phyloP scores from a whole-genome alignment of 2,113 vertebrate genomes.

The Telmatochromis bifrenatus region DNA sequence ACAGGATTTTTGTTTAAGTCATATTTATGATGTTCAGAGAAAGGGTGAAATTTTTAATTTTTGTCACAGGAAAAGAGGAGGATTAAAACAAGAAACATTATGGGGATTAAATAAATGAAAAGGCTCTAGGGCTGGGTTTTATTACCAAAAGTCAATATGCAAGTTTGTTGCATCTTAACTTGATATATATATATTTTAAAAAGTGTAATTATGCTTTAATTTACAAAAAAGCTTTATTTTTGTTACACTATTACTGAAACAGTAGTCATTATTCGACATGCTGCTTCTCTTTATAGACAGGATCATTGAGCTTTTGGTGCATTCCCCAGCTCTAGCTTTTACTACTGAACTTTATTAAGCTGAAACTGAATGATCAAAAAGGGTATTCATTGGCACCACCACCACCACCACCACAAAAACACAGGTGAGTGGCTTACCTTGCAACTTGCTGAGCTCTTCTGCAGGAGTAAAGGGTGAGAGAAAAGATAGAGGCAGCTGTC shows the following conservation, averaged over 20 bases:
- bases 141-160: background rate
- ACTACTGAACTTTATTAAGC: background rate
- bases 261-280: background rate
- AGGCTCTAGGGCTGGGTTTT: conserved; percentile 13
- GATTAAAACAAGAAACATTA: background rate
- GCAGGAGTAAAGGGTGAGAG: conserved; percentile 55
- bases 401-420: conserved; percentile 56
- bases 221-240: background rate
- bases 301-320: background rate
- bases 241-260: background rate
- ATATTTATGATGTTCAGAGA: background rate
- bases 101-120: background rate
- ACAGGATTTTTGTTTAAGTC: background rate
- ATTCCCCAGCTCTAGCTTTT: conserved; percentile 23
- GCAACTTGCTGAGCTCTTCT: conserved; percentile 71
- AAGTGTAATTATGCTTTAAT: background rate
- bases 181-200: background rate
- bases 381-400: conserved; percentile 8
- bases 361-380: conserved; percentile 5
- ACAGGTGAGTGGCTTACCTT: conserved; percentile 70
- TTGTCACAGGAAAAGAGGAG: background rate
- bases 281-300: background rate
- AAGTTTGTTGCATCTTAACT: background rate
- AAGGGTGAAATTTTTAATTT: background rate
- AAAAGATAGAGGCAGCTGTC: conserved; percentile 70